A percentile compares a stretch with the other conserved stretches of the same genome.
These are phyloP conservation scores for Xylophagus ater DNA, from an alignment of 2,888 invertebrate species.

Conservation along the genomic window DNA sequence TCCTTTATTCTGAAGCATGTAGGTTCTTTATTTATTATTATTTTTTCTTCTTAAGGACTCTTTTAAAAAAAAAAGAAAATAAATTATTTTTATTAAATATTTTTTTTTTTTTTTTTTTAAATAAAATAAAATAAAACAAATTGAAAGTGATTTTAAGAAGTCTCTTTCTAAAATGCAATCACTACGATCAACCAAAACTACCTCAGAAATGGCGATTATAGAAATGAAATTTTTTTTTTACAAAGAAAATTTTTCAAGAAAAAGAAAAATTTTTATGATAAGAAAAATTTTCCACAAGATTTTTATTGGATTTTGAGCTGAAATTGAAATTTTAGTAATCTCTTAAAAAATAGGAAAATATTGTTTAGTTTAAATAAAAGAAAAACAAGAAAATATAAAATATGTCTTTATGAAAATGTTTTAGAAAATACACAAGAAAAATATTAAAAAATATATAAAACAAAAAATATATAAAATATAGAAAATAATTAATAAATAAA, in stretches of 20 bases:
- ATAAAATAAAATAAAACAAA: conserved; percentile 1
- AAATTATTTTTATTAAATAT: neutral
- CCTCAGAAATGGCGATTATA: conserved; percentile 30
- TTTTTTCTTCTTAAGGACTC: no score
- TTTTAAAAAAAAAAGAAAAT: neutral
- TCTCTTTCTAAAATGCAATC: neutral
- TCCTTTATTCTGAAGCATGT: no score
- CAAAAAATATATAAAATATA: no score
- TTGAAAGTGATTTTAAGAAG: neutral
- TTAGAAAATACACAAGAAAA: no score
- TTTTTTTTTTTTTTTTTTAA: neutral
- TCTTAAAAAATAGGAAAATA: no score
- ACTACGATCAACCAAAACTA: conserved; percentile 31
- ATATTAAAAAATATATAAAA: no score
- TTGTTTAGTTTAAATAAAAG: conserved; percentile 1
- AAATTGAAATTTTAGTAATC: no score
- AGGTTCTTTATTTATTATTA: no score
- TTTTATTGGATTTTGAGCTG: conserved; percentile 5
- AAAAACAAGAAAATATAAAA: neutral
- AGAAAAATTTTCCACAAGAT: neutral
- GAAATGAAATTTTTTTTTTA: conserved; percentile 12
- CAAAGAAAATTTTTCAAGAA: neutral
- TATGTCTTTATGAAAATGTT: neutral
- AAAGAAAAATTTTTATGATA: neutral
- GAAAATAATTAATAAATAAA: no score